Conservation (phyloP, 2,113 vertebrate species). For the Canis aureus region DNA sequence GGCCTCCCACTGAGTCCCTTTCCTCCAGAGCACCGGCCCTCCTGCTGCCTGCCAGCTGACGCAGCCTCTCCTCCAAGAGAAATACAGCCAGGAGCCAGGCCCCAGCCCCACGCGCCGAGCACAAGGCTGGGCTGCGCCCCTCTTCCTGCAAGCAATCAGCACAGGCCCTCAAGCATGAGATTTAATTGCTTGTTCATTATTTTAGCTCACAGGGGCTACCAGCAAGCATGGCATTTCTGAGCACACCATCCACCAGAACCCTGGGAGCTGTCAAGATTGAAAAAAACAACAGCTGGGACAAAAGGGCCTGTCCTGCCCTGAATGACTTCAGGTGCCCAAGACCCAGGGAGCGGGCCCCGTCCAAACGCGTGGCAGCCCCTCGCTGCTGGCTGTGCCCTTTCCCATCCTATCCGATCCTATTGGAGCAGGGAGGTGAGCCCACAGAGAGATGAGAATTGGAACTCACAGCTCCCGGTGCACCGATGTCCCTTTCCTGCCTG, state of each 20-base stretch:
- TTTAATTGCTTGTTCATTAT: slow-evolving; percentile 83
- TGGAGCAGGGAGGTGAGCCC: slow-evolving; percentile 63
- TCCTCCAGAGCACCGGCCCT: background rate
- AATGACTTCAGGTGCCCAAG: slow-evolving; percentile 67
- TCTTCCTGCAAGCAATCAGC: slow-evolving; percentile 78
- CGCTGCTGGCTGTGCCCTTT: slow-evolving; percentile 72
- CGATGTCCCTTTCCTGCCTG: slow-evolving; percentile 77
- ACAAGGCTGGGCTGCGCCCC: background rate
- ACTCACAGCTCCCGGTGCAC: slow-evolving; percentile 80
- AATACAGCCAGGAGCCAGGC: background rate
- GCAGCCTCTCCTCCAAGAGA: background rate
- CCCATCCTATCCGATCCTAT: slow-evolving; percentile 79
- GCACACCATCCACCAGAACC: slow-evolving; percentile 68
- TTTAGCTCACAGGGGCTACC: slow-evolving; percentile 74
- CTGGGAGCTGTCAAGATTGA: slow-evolving; percentile 71
- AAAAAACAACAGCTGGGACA: slow-evolving; percentile 66
- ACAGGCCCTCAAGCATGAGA: slow-evolving; percentile 79
- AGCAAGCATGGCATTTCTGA: slow-evolving; percentile 57
- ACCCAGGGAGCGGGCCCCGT: slow-evolving; percentile 58
- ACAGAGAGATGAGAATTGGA: slow-evolving; percentile 85
- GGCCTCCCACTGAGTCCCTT: background rate
- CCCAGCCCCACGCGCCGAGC: background rate
- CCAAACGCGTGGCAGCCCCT: slow-evolving; percentile 62
- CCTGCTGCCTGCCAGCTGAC: background rate
- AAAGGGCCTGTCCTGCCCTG: slow-evolving; percentile 63